Conservation (phyloP, 1,140 invertebrate genomes). For the Orius laevigatus region DNA sequence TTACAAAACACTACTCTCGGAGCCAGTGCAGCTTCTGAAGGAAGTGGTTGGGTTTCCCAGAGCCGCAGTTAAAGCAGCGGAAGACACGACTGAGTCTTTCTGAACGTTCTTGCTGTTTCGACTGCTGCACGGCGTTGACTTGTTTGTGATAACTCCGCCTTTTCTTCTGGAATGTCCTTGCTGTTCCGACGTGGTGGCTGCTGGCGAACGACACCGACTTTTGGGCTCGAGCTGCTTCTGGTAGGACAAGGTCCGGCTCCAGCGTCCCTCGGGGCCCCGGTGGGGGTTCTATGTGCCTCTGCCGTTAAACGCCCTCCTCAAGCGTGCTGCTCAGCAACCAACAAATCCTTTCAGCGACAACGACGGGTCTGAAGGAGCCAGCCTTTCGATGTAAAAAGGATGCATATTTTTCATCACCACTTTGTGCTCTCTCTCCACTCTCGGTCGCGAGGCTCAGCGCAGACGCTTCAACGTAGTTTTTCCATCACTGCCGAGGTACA, state of each 20-base stretch:
- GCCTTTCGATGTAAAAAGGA: slow-evolving; percentile 20
- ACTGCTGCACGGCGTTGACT: no score
- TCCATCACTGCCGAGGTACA: slow-evolving; percentile 23
- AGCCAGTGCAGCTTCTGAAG: no score
- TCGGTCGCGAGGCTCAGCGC: slow-evolving; percentile 18
- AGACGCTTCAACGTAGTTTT: slow-evolving; percentile 24
- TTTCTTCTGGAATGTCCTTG: no score
- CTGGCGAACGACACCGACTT: no score
- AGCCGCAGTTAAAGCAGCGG: no score
- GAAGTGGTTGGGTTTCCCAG: no score
- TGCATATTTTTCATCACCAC: slow-evolving; percentile 23
- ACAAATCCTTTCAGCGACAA: not conserved
- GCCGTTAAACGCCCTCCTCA: not conserved
- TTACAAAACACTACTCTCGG: no score
- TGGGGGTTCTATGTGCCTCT: not conserved
- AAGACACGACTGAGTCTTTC: no score
- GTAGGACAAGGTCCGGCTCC: slow-evolving; percentile 4
- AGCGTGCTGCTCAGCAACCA: not conserved
- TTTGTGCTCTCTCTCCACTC: slow-evolving; percentile 18
- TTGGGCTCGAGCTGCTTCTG: no score
- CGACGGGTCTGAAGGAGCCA: not conserved
- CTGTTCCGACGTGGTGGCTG: no score
- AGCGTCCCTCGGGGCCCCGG: not conserved
- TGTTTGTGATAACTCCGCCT: no score
- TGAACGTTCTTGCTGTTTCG: no score